A percentile compares a stretch with the other conserved stretches of the same genome.
Evolutionary conservation across 1,140 invertebrate genomes (phyloP).

Genomic region (Drosophila pachea): DNA sequence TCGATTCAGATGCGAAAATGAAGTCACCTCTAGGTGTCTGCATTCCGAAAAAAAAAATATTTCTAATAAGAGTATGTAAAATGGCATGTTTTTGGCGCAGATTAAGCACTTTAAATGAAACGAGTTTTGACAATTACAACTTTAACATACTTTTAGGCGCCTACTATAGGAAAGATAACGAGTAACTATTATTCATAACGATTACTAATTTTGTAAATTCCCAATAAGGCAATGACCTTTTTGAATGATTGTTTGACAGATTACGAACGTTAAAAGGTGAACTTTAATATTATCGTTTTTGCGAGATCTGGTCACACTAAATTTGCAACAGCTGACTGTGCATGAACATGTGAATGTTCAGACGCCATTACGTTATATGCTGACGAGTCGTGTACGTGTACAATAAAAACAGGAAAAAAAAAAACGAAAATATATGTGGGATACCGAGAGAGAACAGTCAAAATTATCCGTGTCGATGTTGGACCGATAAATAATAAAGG

Average conservation of each 20-base stretch:
- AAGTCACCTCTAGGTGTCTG: not conserved
- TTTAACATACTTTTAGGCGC: conserved; percentile 8
- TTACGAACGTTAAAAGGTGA: not conserved
- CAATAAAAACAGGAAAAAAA: conserved; percentile 45
- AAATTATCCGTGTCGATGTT: conserved; percentile 47
- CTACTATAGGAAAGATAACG: not conserved
- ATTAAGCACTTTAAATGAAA: not conserved
- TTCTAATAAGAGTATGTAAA: too few relatives aligned
- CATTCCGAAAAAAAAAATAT: not conserved
- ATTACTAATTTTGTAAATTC: not conserved
- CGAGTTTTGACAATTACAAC: not conserved
- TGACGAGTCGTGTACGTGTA: conserved; percentile 48
- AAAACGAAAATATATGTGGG: conserved; percentile 43
- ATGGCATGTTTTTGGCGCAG: too few relatives aligned
- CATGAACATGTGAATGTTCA: conserved; percentile 29
- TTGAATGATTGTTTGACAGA: not conserved
- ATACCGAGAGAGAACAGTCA: conserved; percentile 37
- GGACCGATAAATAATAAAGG: conserved; percentile 17
- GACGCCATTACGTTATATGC: conserved; percentile 46
- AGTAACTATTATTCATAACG: not conserved
- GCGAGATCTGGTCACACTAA: conserved; percentile 20
- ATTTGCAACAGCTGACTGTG: conserved; percentile 24
- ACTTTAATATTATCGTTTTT: not conserved
- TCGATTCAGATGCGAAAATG: not conserved
- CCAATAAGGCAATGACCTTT: not conserved